Evolutionary conservation across 2,888 invertebrate species (phyloP).

Genomic region (Lasiommata megera): DNA sequence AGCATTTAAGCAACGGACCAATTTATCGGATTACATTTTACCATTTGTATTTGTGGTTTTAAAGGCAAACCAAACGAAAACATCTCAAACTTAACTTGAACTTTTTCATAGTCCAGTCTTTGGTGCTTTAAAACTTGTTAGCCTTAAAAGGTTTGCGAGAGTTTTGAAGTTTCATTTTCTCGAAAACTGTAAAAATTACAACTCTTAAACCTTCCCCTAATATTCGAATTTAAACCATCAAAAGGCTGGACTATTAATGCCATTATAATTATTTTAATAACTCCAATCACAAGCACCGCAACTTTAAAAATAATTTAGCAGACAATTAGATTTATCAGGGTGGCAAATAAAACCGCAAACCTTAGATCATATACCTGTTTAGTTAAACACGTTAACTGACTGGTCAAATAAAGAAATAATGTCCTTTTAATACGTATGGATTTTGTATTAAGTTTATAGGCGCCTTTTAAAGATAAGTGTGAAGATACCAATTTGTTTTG

Average conservation of each 20-base stretch:
- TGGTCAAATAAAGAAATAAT: no score
- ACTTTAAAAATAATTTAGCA: neutral
- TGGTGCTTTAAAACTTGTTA: no score
- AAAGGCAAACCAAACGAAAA: neutral
- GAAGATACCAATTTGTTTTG: no score
- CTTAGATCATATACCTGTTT: conserved; percentile 1
- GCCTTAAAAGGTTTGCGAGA: no score
- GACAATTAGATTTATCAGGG: neutral
- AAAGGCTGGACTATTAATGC: neutral
- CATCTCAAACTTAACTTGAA: neutral
- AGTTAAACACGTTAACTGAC: neutral
- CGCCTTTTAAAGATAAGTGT: no score
- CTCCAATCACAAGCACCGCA: neutral
- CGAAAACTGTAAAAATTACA: neutral
- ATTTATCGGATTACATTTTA: neutral
- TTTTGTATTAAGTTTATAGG: no score
- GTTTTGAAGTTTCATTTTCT: no score
- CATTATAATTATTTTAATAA: neutral
- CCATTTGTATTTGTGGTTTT: no score
- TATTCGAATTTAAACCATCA: no score
- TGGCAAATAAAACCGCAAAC: neutral
- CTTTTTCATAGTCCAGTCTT: no score
- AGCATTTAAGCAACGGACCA: conserved; percentile 9
- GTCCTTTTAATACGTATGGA: no score
- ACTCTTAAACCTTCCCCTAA: no score